These are phyloP conservation scores for Lordiphosa clarofinis DNA, from an alignment of 1,140 invertebrate species.

Conservation along the genomic window DNA sequence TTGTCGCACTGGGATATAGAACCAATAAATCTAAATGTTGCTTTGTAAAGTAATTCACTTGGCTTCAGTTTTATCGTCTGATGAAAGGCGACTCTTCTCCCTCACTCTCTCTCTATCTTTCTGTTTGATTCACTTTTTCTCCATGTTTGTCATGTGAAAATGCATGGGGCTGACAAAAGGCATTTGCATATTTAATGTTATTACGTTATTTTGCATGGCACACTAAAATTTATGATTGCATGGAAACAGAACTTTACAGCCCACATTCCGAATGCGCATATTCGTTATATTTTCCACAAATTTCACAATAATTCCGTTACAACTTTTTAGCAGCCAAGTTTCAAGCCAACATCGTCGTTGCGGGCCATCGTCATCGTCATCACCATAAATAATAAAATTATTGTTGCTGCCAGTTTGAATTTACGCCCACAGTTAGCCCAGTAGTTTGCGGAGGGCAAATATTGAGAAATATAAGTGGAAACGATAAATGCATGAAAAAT, in stretches of 20 bases:
- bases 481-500: conserved; percentile 38
- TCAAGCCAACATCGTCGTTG: conserved; percentile 14
- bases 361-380: conserved; percentile 43
- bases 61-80: no score
- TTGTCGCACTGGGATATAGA: no score
- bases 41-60: no score
- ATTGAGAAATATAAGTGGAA: conserved; percentile 41
- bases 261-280: conserved; percentile 44
- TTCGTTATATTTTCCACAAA: conserved; percentile 61
- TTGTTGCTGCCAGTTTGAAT: conserved; percentile 71
- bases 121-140: no score
- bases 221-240: conserved; percentile 77
- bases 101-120: no score
- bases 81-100: no score
- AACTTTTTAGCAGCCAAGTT: conserved; percentile 54
- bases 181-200: conserved; percentile 78
- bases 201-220: conserved; percentile 77
- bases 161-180: conserved; percentile 75
- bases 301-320: conserved; percentile 68
- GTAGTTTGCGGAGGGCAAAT: conserved; percentile 33
- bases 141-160: conserved; percentile 59
- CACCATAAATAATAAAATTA: conserved; percentile 76
- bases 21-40: no score
- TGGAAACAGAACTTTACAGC: conserved; percentile 19
- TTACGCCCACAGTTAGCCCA: conserved; percentile 46